Percentiles rank a stretch among this genome's conserved stretches.
These are phyloP conservation scores for Solenodon paradoxus DNA, from an alignment of 2,113 vertebrate genomes.

Conservation along the genomic window DNA sequence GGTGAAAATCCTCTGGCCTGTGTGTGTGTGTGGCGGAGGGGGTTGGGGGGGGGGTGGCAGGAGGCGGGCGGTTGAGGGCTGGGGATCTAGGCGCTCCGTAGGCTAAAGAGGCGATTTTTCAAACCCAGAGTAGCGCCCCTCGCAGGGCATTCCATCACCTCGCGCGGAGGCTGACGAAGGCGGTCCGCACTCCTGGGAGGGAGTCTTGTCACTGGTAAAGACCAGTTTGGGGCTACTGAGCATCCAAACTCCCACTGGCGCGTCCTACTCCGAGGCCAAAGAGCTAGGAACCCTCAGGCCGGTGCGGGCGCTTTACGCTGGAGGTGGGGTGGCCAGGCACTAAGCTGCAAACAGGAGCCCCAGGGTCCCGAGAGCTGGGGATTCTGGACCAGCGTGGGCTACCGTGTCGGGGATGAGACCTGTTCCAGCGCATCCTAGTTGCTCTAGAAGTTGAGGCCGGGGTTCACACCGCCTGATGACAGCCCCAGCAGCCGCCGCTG, in stretches of 20 bases:
- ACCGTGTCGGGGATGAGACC: neutral
- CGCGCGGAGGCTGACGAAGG: neutral
- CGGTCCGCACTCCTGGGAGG: neutral
- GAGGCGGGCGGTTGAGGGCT: too few species aligned
- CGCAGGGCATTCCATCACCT: neutral
- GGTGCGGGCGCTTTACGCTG: fast-evolving
- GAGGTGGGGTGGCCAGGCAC: neutral
- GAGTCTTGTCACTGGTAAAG: neutral
- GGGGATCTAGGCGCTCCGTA: neutral
- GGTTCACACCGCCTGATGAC: neutral
- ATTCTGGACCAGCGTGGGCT: neutral
- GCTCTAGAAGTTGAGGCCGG: slow-evolving; percentile 10
- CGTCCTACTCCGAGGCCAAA: neutral
- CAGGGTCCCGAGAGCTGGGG: fast-evolving
- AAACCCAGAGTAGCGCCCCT: neutral
- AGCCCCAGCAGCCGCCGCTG: neutral
- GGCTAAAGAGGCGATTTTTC: neutral
- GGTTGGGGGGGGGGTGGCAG: too few species aligned
- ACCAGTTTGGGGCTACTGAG: neutral
- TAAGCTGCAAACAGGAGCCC: neutral
- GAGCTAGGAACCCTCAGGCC: fast-evolving
- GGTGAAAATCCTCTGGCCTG: neutral
- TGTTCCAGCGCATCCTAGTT: neutral
- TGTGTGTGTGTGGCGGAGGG: too few species aligned
- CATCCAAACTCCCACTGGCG: neutral